Conservation (phyloP, 2,797 vertebrate genomes). For the Rousettus madagascariensis region DNA sequence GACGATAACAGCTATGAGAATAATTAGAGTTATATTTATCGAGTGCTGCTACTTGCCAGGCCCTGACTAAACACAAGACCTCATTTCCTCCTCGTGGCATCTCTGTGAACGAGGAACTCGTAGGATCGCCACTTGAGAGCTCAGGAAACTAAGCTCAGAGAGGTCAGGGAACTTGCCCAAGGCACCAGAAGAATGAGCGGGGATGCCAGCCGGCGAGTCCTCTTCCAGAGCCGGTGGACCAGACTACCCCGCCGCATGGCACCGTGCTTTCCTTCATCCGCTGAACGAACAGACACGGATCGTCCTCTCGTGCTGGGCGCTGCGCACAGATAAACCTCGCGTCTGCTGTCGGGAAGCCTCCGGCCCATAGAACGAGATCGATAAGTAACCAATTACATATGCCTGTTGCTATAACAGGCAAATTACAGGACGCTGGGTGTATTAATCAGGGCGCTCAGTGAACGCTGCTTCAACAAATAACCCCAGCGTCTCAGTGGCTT, state of each 20-base stretch:
- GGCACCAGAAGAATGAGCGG: neutral
- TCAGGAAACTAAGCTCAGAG: neutral
- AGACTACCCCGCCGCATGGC: fast-evolving
- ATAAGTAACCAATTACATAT: neutral
- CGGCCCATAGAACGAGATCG: neutral
- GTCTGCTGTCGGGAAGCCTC: neutral
- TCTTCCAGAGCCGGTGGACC: neutral
- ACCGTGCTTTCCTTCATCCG: neutral
- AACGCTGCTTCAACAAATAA: slow-evolving; percentile 24
- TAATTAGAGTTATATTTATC: neutral
- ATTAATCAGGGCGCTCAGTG: neutral
- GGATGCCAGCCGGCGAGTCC: neutral
- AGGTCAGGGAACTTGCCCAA: neutral
- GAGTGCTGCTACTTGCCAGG: neutral
- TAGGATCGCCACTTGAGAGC: neutral
- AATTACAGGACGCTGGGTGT: neutral
- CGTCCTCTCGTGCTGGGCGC: neutral
- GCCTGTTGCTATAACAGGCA: neutral
- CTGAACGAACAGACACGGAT: neutral
- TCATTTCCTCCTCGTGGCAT: neutral
- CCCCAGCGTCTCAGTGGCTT: neutral
- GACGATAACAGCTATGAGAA: neutral
- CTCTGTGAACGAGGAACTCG: neutral
- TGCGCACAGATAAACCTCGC: neutral
- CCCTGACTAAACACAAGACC: neutral